These are phyloP conservation scores for Zophobas morio DNA, from an alignment of 1,140 invertebrate species.

Conservation along the genomic window DNA sequence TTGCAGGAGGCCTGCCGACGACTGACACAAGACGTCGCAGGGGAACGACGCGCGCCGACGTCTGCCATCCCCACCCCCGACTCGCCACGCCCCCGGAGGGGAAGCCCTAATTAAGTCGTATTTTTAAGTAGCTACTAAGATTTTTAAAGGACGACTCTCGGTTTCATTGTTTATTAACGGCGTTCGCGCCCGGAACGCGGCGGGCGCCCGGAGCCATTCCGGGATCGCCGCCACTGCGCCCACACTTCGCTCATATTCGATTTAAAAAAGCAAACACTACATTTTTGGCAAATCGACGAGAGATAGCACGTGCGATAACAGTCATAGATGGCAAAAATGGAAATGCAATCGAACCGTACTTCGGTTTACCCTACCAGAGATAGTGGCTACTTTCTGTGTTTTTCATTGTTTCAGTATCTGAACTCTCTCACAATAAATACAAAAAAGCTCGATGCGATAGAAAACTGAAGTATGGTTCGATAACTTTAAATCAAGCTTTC, in stretches of 20 bases:
- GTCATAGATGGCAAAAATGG: not conserved
- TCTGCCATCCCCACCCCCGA: constrained; percentile 55
- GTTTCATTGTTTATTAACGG: constrained; percentile 60
- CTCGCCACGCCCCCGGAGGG: constrained; percentile 64
- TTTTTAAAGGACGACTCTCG: constrained; percentile 61
- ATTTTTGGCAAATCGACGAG: not conserved
- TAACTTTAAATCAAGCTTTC: constrained; percentile 43
- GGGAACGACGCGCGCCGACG: constrained; percentile 63
- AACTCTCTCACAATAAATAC: constrained; percentile 53
- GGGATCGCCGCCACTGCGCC: not conserved
- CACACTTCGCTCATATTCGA: not conserved
- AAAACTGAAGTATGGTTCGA: constrained; percentile 49
- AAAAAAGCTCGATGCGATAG: constrained; percentile 45
- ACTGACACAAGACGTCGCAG: constrained; percentile 67
- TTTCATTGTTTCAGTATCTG: constrained; percentile 57
- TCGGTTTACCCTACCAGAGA: constrained; percentile 39
- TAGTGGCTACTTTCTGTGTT: constrained; percentile 54
- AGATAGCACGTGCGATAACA: not conserved
- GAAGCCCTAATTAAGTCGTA: constrained; percentile 65
- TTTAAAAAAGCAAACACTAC: no score
- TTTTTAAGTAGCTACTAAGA: constrained; percentile 67
- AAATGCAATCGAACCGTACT: constrained; percentile 25
- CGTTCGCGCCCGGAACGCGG: constrained; percentile 46
- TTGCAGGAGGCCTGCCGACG: constrained; percentile 65
- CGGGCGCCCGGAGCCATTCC: constrained; percentile 17